Base-by-base conservation (phyloP, 2,888 invertebrate genomes). In the Temnothorax unifasciatus region DNA sequence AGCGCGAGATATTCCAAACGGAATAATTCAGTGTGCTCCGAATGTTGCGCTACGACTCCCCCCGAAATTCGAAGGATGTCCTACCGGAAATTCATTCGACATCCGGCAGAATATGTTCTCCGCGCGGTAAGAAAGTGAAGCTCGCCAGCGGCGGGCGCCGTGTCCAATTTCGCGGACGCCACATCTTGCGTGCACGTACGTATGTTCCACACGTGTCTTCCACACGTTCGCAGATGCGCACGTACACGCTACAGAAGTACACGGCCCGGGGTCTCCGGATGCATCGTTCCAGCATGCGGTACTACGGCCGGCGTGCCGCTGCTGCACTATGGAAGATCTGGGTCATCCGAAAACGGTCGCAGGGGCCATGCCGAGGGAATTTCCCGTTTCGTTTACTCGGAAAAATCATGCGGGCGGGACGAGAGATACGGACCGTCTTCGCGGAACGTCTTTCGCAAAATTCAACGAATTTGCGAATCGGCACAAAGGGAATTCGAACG, bases 311-410 rank as follows among this genome's bases (percentile, higher is more conserved):
- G 75, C 34, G 47, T 77, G 66, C 84, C 75, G 74, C 73, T 68
- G 71, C 85, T 84, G 84, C 85, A 81, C 85, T 71, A 73, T 76
- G 61, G 61, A 69, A 59, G 84, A 90, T 89, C 81, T 87, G 83
- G 90, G 90, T 90, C 90, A 90, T 77, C 82, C 86, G 85, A 89
- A 85, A 84, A 85, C 69, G 74, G 75, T 86, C 63, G 83, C 74
- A 81, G 86, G 47, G 57, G 61, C 73, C 77, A 68, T 66, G 64
- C 69, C 63, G 64, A 47, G 76, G 63, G 66, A 77, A 69, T 85
- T 75, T 75, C 74, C 63, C 83, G 76, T 84, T 75, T 84, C 50
- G 52, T 68, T 63, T 63, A 75, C 54, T 73, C 54, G 76, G 79
- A 54, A 83, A 84, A 82, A 71, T 64, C 44, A 76, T 61, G 69